These are phyloP conservation scores for Aspidiotus destructor DNA, from an alignment of 2,888 invertebrate genomes.

Conservation along the genomic window DNA sequence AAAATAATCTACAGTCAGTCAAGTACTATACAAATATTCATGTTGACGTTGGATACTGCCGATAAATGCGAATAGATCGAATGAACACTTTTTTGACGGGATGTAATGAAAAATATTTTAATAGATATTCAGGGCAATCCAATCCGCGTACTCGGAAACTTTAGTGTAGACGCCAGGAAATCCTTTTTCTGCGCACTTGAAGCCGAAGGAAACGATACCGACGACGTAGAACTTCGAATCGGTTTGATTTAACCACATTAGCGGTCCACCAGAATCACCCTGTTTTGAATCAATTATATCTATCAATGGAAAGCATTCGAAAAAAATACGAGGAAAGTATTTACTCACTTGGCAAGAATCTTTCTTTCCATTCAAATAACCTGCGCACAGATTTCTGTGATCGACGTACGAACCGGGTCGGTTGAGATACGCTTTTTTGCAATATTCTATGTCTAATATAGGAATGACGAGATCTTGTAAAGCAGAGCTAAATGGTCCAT, in stretches of 20 bases:
- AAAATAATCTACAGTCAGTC: no score
- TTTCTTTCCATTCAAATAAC: constrained; percentile 53
- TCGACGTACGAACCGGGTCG: constrained; percentile 47
- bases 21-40: no score
- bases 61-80: no score
- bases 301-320: not conserved
- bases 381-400: constrained; percentile 60
- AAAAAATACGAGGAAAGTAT: not conserved
- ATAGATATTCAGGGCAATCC: constrained; percentile 46
- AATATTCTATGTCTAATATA: constrained; percentile 53
- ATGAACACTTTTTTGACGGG: no score
- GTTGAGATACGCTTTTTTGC: constrained; percentile 47
- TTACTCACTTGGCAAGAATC: constrained; percentile 58
- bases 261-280: constrained; percentile 71
- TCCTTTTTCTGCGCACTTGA: constrained; percentile 50
- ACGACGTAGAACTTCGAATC: constrained; percentile 49
- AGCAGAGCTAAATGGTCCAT: constrained; percentile 55
- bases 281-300: constrained; percentile 34
- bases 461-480: constrained; percentile 64
- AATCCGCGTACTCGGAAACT: constrained; percentile 56
- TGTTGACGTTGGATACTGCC: no score
- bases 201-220: constrained; percentile 58
- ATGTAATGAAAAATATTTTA: not conserved
- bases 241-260: constrained; percentile 50
- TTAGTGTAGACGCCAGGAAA: constrained; percentile 63